phyloP scores from a whole-genome alignment of 2,797 vertebrate genomes.

The Anabas testudineus region DNA sequence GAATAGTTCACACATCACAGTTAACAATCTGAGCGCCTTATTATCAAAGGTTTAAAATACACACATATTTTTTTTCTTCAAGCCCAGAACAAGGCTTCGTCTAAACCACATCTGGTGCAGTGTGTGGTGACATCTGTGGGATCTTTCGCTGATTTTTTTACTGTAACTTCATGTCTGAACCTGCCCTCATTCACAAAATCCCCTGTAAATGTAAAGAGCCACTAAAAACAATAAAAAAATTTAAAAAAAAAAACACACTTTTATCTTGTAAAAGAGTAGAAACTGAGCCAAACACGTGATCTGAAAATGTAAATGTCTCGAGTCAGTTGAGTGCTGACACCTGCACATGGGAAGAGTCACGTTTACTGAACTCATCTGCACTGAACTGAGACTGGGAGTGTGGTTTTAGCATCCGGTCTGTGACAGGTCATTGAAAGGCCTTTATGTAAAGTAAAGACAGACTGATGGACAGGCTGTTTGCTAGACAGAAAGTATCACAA shows the following conservation, averaged over 20 bases:
- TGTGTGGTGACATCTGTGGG: not conserved
- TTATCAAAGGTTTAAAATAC: not conserved
- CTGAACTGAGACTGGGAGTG: not conserved
- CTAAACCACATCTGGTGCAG: not conserved
- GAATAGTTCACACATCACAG: no score
- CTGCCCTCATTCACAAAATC: not conserved
- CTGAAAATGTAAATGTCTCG: not conserved
- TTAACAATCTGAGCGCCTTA: not conserved
- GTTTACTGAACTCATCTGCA: not conserved
- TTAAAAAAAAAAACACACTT: no score
- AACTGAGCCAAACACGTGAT: not conserved
- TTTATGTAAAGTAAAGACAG: not conserved
- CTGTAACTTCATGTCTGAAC: no score
- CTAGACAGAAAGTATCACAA: no score
- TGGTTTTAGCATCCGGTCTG: not conserved
- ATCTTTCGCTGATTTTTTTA: not conserved
- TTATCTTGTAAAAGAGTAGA: not conserved
- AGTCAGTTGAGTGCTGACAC: not conserved
- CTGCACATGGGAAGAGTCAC: not conserved
- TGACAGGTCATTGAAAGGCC: not conserved
- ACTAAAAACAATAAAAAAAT: not conserved
- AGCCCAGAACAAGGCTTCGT: not conserved
- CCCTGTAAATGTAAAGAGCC: not conserved
- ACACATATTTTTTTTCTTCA: no score
- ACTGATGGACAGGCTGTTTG: not conserved